Conservation (phyloP, 2,797 vertebrate species). For the Pachyuromys duprasi region DNA sequence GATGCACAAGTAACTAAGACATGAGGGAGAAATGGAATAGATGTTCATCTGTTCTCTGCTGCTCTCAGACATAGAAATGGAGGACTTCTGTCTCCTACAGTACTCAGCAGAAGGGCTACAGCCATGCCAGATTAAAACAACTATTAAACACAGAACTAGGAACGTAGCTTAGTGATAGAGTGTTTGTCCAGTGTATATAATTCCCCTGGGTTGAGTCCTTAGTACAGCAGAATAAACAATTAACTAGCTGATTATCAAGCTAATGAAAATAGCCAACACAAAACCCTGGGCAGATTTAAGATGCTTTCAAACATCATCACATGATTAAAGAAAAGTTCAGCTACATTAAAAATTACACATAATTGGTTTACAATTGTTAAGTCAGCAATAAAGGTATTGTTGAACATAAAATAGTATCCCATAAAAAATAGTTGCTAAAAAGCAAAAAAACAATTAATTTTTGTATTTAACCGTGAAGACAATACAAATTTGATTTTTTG, state of each 20-base stretch:
- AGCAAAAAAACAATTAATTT: neutral
- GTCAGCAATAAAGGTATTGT: neutral
- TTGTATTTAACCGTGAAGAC: neutral
- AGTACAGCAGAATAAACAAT: neutral
- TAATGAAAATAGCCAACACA: neutral
- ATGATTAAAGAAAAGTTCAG: neutral
- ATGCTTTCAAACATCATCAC: neutral
- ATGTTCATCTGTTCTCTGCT: neutral
- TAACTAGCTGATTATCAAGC: neutral
- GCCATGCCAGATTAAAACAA: neutral
- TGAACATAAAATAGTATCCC: neutral
- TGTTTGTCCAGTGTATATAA: neutral
- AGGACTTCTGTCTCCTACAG: neutral
- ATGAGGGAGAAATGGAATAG: neutral
- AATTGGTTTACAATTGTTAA: neutral
- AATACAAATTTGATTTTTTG: conserved; percentile 8
- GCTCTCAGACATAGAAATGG: neutral
- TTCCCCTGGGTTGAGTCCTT: neutral
- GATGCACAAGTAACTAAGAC: neutral
- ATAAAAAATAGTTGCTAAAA: neutral
- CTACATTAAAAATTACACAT: neutral
- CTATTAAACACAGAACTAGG: neutral
- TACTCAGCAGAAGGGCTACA: neutral
- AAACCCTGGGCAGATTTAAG: neutral
- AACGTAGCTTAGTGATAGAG: neutral